Base-by-base conservation (phyloP, 2,888 invertebrate genomes). In the Linnaemya vulpina region DNA sequence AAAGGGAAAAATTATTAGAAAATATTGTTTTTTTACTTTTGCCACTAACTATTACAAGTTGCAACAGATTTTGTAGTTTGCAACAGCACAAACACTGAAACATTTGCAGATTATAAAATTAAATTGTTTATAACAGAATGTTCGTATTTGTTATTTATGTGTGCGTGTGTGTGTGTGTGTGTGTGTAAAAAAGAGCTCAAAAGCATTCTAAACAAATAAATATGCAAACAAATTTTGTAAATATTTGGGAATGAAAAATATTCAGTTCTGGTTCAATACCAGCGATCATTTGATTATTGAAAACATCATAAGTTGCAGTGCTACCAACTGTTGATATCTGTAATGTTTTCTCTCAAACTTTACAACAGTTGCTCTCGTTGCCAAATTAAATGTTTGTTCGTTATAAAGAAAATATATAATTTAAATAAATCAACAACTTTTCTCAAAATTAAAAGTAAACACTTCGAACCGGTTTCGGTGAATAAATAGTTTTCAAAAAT, bases 51-150 rank as follows among this genome's bases (percentile, higher is more conserved):
- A 30, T 30, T 30, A 15, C 20, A 60, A 38, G 15, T 30, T 49
- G 49, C 60, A 62, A 30, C 60, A 78, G 46, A 35, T 58, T 13
- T 46, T 40, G 13, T 25, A 58, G 60, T 58, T 40, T 20, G 35
- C 40, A 68, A 55, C 40, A 55, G 60, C 65, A 65, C 53, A 75
- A 74, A 63, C 53, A 25, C 40, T 15, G 13, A 38, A 73, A 13
- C 35, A 73, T 73, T 63, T 73, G 55, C 71, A 70, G 75, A 70
- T 82, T 71, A 63, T 76, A 76, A 71, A 76, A 71, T 75, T 53
- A 65, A 82, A 75, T 74, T 82, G 70, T 82, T 82, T 82, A 51
- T 58, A 17, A 65, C 73, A 49, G 46, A 67, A 67, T 67, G 73
- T 51, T 68, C 22, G 13, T 11, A 65, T 46, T 30, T 73, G 43